Conservation (phyloP, 2,888 invertebrate species). For the Parapristionchus giblindavisi region DNA sequence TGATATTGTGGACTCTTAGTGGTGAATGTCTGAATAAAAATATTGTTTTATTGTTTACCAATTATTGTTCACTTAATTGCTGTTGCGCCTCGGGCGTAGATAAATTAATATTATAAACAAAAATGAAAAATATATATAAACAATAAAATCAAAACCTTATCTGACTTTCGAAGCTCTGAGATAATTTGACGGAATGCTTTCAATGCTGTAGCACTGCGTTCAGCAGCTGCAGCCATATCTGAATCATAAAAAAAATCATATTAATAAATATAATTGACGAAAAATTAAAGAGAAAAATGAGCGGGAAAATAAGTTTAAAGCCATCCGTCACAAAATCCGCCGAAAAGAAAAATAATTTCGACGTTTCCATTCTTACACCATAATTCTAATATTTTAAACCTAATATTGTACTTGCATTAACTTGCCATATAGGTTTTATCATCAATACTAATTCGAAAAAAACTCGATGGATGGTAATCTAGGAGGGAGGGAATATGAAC, state of each 20-base stretch:
- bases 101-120: neutral
- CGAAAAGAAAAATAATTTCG: too few species aligned
- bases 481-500: slow-evolving; percentile 4
- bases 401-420: too few species aligned
- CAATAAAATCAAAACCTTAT: slow-evolving; percentile 48
- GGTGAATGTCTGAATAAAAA: slow-evolving; percentile 46
- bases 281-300: neutral
- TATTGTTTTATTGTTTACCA: neutral
- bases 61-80: too few species aligned
- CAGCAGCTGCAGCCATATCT: slow-evolving; percentile 30
- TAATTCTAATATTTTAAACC: too few species aligned
- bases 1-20: slow-evolving; percentile 51
- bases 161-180: slow-evolving; percentile 53
- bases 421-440: too few species aligned
- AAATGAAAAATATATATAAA: neutral
- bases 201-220: slow-evolving; percentile 46
- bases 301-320: slow-evolving; percentile 24
- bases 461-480: slow-evolving; percentile 12
- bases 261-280: neutral
- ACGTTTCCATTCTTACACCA: too few species aligned
- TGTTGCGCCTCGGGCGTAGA: too few species aligned
- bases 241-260: neutral
- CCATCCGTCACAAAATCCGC: too few species aligned
- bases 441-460: too few species aligned
- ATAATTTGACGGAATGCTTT: slow-evolving; percentile 55